Base-by-base conservation (phyloP, 2,888 invertebrate species). In the Drosophila helvetica region DNA sequence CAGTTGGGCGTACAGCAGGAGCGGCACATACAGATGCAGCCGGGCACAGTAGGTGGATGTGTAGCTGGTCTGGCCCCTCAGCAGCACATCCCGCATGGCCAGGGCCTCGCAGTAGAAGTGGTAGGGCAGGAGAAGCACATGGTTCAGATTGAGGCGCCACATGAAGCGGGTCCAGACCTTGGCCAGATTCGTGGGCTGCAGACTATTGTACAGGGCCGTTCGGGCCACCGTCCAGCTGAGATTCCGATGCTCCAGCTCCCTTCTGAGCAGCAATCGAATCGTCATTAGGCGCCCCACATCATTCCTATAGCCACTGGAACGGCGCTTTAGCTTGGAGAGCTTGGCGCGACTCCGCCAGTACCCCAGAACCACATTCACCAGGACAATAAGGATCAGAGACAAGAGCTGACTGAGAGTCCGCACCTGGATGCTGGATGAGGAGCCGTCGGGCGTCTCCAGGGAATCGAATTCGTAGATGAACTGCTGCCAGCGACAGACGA, bases 391-490 rank as follows among this genome's bases (percentile, higher is more conserved):
- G 0, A 93, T 84, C 47, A 96, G 93, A 0, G 95, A 95, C 1
- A 94, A 88, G 27, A 95, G 74, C 63, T 92, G 90, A 22, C 87
- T 90, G 10, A 91, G 56, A 69, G 89, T 90, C 3, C 83, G 85
- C 50, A 89, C 90, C 66, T 75, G 87, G 18, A 84, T 77, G 22
- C 69, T 42, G 7, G 77, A 54, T 8, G 66, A 70, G 8, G 68
- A 30, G 0, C 90, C 90, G 55, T 92, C 92, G 0, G 96, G 95
- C 62, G 95, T 94, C 89, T 96, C 96, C 6, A 95, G 92, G 0
- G 96, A 96, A 89, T 96, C 96, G 75, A 96, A 95, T 82, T 95
- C 94, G 25, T 95, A 95, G 7, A 96, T 94, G 78, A 96, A 96
- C 83, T 96, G 96, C 86, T 96, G 96, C 96, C 96, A 96, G 19